phyloP scores from a whole-genome alignment of 2,888 invertebrate genomes.

The Galerucella nymphaeae region DNA sequence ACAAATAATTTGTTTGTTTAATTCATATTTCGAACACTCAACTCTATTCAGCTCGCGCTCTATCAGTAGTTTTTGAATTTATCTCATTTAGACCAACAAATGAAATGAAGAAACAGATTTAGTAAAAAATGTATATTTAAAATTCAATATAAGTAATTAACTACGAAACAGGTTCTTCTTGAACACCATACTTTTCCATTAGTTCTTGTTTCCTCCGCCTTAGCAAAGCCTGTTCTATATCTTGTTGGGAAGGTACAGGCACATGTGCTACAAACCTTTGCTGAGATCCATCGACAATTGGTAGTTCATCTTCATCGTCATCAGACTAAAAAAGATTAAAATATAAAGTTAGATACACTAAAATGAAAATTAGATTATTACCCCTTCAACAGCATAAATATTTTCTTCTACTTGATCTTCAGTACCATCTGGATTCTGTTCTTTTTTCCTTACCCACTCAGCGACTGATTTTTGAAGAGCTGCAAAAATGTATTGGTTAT shows the following conservation, averaged over 20 bases:
- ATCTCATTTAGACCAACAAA: too few species aligned
- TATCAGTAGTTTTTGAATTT: too few species aligned
- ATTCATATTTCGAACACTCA: too few species aligned
- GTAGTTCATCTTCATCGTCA: conserved; percentile 52
- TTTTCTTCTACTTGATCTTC: conserved; percentile 76
- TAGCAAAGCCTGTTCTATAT: conserved; percentile 92
- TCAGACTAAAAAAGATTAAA: conserved; percentile 55
- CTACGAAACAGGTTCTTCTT: conserved; percentile 44
- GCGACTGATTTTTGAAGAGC: conserved; percentile 72
- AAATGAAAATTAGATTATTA: conserved; percentile 42
- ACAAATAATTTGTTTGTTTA: too few species aligned
- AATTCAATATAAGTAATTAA: conserved; percentile 14
- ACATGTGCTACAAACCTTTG: conserved; percentile 84
- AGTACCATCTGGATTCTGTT: conserved; percentile 68
- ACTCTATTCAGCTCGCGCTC: too few species aligned
- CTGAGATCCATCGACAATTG: conserved; percentile 60
- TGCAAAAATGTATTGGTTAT: conserved; percentile 48
- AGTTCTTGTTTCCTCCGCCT: conserved; percentile 92
- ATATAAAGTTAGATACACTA: conserved; percentile 2
- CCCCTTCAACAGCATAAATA: conserved; percentile 74
- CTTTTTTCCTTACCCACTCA: conserved; percentile 78
- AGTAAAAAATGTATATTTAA: too few species aligned
- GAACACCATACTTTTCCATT: conserved; percentile 67
- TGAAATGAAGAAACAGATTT: too few species aligned
- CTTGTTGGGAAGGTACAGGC: conserved; percentile 93